Percentiles rank a stretch among this genome's conserved stretches.
phyloP scores from a whole-genome alignment of 2,797 vertebrate species.

The Nannoperca australis region DNA sequence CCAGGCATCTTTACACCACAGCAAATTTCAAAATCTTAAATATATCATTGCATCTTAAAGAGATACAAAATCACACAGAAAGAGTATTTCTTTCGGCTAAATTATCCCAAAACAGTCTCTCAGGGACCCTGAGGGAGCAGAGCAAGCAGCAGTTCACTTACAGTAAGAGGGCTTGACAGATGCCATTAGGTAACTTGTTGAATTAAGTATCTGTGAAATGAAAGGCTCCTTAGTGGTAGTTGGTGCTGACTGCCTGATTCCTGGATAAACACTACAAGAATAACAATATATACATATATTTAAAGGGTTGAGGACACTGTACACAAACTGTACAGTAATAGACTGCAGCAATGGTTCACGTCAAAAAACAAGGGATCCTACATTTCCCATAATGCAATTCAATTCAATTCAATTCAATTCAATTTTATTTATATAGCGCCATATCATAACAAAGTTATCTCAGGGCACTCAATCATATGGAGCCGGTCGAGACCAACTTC shows the following conservation, averaged over 20 bases:
- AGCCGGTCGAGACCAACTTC: too few species aligned
- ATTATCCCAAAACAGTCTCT: not conserved
- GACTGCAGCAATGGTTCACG: not conserved
- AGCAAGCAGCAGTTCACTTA: conserved; percentile 23
- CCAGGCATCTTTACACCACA: not conserved
- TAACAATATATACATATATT: not conserved
- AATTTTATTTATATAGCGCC: too few species aligned
- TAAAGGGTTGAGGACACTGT: too few species aligned
- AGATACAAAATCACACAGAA: not conserved
- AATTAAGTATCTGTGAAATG: conserved; percentile 43
- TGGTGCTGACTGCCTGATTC: conserved; percentile 14
- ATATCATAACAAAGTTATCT: too few species aligned
- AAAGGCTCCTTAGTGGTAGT: conserved; percentile 28
- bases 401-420: too few species aligned
- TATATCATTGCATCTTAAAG: conserved; percentile 1
- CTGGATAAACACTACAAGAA: not conserved
- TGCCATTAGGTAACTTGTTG: conserved; percentile 36
- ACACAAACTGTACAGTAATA: too few species aligned
- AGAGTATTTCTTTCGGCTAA: conserved; percentile 4
- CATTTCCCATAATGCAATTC: not conserved
- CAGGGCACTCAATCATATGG: too few species aligned
- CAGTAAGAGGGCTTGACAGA: conserved; percentile 18
- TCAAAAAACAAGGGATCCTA: not conserved
- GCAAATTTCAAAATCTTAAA: conserved; percentile 12
- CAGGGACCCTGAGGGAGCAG: not conserved